Evolutionary conservation across 2,888 invertebrate species (phyloP), one percentile per base, ranked within the genome.

Genomic region (Dryomyza anilis): DNA sequence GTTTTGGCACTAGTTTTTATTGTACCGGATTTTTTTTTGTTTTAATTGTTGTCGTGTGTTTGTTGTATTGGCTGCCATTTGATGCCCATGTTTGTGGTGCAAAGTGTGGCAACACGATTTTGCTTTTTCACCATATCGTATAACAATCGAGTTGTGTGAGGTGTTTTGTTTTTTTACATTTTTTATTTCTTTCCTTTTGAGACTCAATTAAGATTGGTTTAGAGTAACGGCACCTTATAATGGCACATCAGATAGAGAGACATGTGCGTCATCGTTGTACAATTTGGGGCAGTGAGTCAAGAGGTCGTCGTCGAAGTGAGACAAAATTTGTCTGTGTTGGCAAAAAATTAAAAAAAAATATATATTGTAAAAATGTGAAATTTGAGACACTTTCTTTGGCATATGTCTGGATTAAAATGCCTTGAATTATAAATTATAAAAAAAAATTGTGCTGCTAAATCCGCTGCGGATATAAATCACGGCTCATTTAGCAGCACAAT

Each of bases 71-170:
- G n/a, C 10, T 48, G 46, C 23, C 19, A 30, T 30, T 59, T 46
- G 33, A 6, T 58, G 2, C 30, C 29, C 8, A 8, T n/a, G 46
- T 6, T 30, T 6, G 58, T 56, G 16, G 46, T 48, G 30, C 36
- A 58, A 56, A 58, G 52, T 64, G 64, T 58, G 58, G 64, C 53
- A 64, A 55, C 59, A 59, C 43, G 59, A 14, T 64, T 64, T 64
- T 45, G 55, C 59, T 59, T 55, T 64, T 64, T 64, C 23, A 33
- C 33, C 23, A 8, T 14, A 29, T 19, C 21, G 12, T 10, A 21
- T 27, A 19, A 21, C 12, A 21, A 53, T 61, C 19, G 53, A 12
- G 33, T 33, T 48, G 46, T 48, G 3, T 2, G 30, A 5, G 53
- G 45, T 55, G 16, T 45, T 19, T 58, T 46, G 2, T 33, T 33